Evolutionary conservation across 2,797 vertebrate genomes (phyloP).

Genomic region (Psittacula derbiana): DNA sequence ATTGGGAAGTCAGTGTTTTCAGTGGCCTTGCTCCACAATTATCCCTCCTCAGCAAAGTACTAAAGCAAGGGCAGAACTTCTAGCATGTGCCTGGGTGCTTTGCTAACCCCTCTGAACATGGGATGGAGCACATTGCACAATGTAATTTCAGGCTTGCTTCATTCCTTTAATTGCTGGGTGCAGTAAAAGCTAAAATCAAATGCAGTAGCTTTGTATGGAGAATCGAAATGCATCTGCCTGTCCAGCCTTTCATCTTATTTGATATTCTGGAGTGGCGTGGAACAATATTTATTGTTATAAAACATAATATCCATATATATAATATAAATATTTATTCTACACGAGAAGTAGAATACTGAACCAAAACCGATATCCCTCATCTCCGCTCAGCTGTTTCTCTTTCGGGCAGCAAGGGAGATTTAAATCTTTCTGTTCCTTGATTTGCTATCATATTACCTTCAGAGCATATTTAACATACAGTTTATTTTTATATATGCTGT

Average conservation of each 20-base stretch:
- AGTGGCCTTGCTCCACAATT: background rate
- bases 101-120: background rate
- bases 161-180: background rate
- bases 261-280: background rate
- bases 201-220: background rate
- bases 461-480: constrained; percentile 29
- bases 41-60: background rate
- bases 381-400: background rate
- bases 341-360: background rate
- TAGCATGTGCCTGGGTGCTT: background rate
- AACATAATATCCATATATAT: background rate
- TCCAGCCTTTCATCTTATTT: background rate
- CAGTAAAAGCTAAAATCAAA: background rate
- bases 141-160: background rate
- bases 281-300: background rate
- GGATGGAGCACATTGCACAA: background rate
- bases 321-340: background rate
- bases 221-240: background rate
- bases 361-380: background rate
- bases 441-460: constrained; percentile 13
- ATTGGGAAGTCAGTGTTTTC: background rate
- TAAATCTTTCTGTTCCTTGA: constrained; percentile 36
- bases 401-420: background rate
- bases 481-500: constrained; percentile 46
- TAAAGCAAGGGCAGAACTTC: background rate